Evolutionary conservation across 2,888 invertebrate genomes (phyloP), one percentile per base, ranked within the genome.

Genomic region (Cynaeus angustus): DNA sequence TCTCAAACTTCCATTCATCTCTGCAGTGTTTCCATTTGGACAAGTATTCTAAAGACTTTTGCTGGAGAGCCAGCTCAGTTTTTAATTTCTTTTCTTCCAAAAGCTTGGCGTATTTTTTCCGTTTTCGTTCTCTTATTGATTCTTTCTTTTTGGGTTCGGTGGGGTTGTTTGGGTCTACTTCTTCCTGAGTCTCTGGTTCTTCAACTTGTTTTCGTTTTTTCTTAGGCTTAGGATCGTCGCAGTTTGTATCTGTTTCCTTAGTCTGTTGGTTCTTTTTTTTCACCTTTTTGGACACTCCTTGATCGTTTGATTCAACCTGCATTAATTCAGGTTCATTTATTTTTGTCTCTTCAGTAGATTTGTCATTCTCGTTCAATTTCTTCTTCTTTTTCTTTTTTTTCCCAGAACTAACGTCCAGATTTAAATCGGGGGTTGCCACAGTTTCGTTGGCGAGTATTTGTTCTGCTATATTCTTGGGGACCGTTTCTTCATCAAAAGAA

Each of bases 1-100:
- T 94, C 83, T 92, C 92, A 81, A 94, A 94, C 83, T 93, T 94
- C 94, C 94, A 94, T 76, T 91, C 89, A 46, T 84, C 84, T 73
- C 85, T 88, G 70, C 89, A 87, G 79, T 92, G 87, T 82, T 93
- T 91, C 94, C 94, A 94, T 78, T 91, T 88, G 0, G 89, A 89
- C 56, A 94, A 81, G 80, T 94, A 94, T 78, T 87, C 90, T 12
- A 91, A 84, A 68, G 90, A 91, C 69, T 90, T 89, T 46, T 88
- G 84, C 75, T 89, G 89, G 8, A 89, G 86, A 62, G 88, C 88
- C 61, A 88, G 85, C 76, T 88, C 88, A 8, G 85, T 82, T 48
- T 87, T 87, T 53, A 86, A 84, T 77, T 87, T 88, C 50, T 88
- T 89, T 53, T 87, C 87, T 45, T 88, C 87, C 72, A 89, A 80